phyloP scores from a whole-genome alignment of 2,113 vertebrate genomes.

The Asarcornis scutulata region DNA sequence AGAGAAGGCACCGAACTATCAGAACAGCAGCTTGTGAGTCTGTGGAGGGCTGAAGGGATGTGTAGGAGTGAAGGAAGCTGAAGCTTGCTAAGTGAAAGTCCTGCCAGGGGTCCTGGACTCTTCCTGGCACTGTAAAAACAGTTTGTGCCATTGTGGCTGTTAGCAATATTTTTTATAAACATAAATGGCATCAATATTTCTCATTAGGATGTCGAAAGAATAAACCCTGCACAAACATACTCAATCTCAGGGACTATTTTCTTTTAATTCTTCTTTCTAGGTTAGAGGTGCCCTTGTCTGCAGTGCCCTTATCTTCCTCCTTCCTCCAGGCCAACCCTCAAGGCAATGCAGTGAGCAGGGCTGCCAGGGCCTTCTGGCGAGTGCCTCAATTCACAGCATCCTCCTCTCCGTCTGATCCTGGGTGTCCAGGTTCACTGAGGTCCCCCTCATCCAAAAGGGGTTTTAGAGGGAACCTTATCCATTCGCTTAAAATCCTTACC shows the following conservation, averaged over 20 bases:
- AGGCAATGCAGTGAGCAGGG: background rate
- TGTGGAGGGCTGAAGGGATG: background rate
- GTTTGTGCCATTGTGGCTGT: background rate
- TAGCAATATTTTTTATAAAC: background rate
- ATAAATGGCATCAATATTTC: background rate
- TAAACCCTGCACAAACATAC: background rate
- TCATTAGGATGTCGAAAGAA: background rate
- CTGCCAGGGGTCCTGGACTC: background rate
- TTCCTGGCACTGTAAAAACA: background rate
- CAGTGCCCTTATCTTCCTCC: background rate
- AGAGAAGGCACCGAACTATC: background rate
- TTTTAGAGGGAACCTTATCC: background rate
- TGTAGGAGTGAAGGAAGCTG: background rate
- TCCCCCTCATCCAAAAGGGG: background rate
- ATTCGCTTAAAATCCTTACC: background rate
- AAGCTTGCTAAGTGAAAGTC: background rate
- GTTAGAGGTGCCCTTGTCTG: background rate
- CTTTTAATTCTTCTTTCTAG: background rate
- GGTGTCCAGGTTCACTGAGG: background rate
- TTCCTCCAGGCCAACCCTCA: background rate
- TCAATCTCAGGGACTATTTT: background rate
- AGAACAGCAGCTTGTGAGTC: background rate
- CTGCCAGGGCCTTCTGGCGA: background rate
- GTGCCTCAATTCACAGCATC: accelerated
- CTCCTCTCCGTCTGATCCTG: background rate